Base-by-base conservation (phyloP, 1,140 invertebrate species). In the Condylostylus longicornis region DNA sequence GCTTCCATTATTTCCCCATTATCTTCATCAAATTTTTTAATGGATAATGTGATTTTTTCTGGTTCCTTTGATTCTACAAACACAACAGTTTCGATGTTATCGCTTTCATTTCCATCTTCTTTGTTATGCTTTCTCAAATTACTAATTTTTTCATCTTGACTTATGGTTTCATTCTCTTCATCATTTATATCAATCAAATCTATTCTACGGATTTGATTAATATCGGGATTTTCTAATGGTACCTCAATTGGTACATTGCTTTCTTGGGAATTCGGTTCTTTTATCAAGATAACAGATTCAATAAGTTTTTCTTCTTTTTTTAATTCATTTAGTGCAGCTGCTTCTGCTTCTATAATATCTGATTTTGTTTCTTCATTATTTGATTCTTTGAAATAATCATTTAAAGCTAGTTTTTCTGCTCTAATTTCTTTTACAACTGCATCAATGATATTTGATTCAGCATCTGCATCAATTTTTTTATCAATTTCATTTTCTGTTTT, bases 1-100 rank as follows among this genome's bases (percentile, higher is more conserved):
- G 70, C 68, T 18, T 70, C 59, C 69, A 71, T 72, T 4, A 70
- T 71, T 49, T 71, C 69, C 28, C 67, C 67, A 39, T 62, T 60
- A 8, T 65, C 66, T 37, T 65, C 62, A 18, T 62, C 59, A 18
- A 58, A 49, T 43, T 69, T 60, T 47, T 64, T 62, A 33, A 67
- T 61, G n/a, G 61, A 51, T 34, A 64, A 57, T 25, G 63, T 62
- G 44, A 59, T 48, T 36, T 58, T 58, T 32, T 58, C 51, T 33
- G 55, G 55, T 48, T 55, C 53, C 35, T 41, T 47, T 4, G 39
- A 36, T 30, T 36, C 38, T 33, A 38, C 36, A 22, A 44, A 10
- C 3, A 37, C 40, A 10, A 36, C 35, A 23, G 44, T 14, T 22
- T 17, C 12, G 10, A 13, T 18, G 14, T 20, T 22, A 5, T 15